Base-by-base conservation (phyloP, 2,888 invertebrate genomes). In the Mythimna impura region DNA sequence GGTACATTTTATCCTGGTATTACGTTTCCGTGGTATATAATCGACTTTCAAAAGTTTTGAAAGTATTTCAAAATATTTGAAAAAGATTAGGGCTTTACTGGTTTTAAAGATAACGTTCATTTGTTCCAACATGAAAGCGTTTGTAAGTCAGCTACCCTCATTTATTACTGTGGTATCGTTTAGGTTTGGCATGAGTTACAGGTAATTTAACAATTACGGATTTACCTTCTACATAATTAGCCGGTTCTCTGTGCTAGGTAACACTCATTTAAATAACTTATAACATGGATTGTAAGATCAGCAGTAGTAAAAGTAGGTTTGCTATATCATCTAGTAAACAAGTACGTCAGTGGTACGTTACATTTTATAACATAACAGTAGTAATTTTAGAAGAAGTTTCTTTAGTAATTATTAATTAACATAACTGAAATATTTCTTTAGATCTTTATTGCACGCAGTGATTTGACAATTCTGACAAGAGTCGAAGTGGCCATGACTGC, bases 141-240 rank as follows among this genome's bases (percentile, higher is more conserved):
- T 75, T 57, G 10, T 52, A 77, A 76, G 43, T 47, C n/a, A 57
- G 22, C 43, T 36, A 36, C 25, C 43, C 43, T 36, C 61, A 67
- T 76, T 71, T 61, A 71, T 69, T 58, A 52, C 43, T 66, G 62
- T 14, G 60, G 76, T 61, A 58, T 66, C 82, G 55, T 76, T 80
- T 62, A 76, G 34, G 50, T 47, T 55, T 52, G 62, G 82, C 65
- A 30, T 47, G 52, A 50, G 50, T 76, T 43, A 40, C 25, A 76
- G 50, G 77, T 77, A 77, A 77, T 77, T 77, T 67, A 62, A 55
- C 36, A 77, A 77, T 77, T 77, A 58, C 55, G 43, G 30, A 81
- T 34, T 8, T 61, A 61, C 22, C 36, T 61, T 40, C 54, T 66
- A 66, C 81, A 67, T 69, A 81, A 77, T 77, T 81, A 81, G 77